These are phyloP conservation scores for Loriculus beryllinus DNA, from an alignment of 2,797 vertebrate species.

Conservation along the genomic window DNA sequence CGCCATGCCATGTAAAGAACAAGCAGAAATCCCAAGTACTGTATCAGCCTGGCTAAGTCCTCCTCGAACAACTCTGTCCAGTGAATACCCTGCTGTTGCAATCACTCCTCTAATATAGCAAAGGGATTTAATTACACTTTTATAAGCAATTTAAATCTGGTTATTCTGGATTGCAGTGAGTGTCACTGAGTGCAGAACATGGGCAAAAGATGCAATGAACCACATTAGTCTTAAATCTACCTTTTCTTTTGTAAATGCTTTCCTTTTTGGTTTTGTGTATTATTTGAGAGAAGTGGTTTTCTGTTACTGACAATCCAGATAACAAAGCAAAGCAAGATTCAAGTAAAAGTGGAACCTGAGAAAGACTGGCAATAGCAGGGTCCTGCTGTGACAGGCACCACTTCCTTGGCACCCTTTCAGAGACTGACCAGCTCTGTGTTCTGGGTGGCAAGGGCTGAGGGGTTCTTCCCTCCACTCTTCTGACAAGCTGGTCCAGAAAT, in stretches of 20 bases:
- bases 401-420: neutral
- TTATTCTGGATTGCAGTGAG: conserved; percentile 4
- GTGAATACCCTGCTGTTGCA: neutral
- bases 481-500: conserved; percentile 40
- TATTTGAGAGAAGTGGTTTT: neutral
- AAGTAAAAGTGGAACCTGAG: neutral
- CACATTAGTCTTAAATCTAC: neutral
- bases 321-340: neutral
- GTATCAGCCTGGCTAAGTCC: neutral
- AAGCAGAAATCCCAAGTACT: neutral
- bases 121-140: neutral
- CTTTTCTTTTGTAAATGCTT: neutral
- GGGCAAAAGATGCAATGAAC: neutral
- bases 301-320: neutral
- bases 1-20: neutral
- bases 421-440: neutral
- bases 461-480: neutral
- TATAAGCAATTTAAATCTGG: conserved; percentile 11
- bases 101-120: neutral
- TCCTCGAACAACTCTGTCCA: neutral
- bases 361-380: neutral
- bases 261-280: neutral
- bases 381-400: neutral
- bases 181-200: neutral
- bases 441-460: neutral